Evolutionary conservation across 2,113 vertebrate genomes (phyloP).

Genomic region (Sylvia atricapilla): DNA sequence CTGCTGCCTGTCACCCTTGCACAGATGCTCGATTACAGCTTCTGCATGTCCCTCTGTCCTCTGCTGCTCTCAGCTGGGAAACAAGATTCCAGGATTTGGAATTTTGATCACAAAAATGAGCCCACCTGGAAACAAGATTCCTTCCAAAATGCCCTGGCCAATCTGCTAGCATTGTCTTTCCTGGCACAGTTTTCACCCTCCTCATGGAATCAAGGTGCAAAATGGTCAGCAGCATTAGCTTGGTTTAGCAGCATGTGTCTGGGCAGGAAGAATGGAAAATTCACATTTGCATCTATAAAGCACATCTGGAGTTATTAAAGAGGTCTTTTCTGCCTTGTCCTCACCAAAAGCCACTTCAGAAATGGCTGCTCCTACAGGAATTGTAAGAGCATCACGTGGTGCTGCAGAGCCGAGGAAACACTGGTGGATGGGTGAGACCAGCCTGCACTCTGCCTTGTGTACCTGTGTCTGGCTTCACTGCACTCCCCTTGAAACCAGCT

Average conservation of each 20-base stretch:
- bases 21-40: not conserved
- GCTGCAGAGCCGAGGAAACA: not conserved
- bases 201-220: not conserved
- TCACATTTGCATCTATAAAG: not conserved
- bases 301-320: not conserved
- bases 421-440: not conserved
- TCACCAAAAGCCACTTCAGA: not conserved
- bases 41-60: not conserved
- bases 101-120: not conserved
- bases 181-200: rapidly evolving
- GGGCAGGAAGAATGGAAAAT: not conserved
- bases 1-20: not conserved
- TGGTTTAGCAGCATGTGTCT: not conserved
- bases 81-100: too few relatives aligned
- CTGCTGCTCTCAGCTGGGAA: not conserved
- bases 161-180: not conserved
- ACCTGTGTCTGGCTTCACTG: not conserved
- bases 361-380: not conserved
- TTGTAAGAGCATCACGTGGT: rapidly evolving
- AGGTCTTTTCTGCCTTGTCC: not conserved
- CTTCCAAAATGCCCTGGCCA: not conserved
- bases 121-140: not conserved
- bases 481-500: not conserved
- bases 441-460: not conserved
- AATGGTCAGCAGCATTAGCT: not conserved